Base-by-base conservation (phyloP, 2,888 invertebrate species). In the Acronicta aceris region DNA sequence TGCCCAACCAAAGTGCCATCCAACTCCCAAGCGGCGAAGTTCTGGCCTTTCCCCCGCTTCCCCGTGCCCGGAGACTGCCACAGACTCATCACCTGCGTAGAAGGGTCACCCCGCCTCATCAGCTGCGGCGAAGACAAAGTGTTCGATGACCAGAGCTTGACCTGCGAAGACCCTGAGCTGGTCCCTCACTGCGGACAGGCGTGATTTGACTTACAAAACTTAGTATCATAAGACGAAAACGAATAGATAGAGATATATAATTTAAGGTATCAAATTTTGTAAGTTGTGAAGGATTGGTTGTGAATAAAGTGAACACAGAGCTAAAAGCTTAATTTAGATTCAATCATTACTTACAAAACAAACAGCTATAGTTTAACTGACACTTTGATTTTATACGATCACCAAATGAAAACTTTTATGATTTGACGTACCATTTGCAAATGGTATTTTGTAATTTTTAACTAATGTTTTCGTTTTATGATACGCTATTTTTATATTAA, bases 31-130 rank as follows among this genome's bases (percentile, higher is more conserved):
- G 96, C 98, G 5, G 98, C 98, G 53, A 97, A 97, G 87, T 98
- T 98, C 95, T 98, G 98, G 97, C 98, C 98, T 0, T 98, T 96
- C 95, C 98, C 98, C 36, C 96, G 98, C 74, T 98, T 98, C 95
- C 96, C 98, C 4, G 97, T 98, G 12, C 97, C 97, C 46, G 97
- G 98, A 15, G 98, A 98, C 89, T 98, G 98, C 87, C 97, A 97
- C 85, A 96, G 97, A 62, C 95, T 98, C 71, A 98, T 98, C 89
- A 98, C 98, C 65, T 98, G 98, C 88, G 98, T 98, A 43, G 97
- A 98, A 81, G 98, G 98, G 27, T 96, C 97, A 88, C 98, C 98
- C 5, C 96, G 98, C 65, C 95, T 98, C 71, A 97, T 98, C 82
- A 96, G 97, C 60, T 98, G 98, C 84, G 98, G 97, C 6, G 98